Conservation (phyloP, 2,797 vertebrate genomes). For the Harpia harpyja region DNA sequence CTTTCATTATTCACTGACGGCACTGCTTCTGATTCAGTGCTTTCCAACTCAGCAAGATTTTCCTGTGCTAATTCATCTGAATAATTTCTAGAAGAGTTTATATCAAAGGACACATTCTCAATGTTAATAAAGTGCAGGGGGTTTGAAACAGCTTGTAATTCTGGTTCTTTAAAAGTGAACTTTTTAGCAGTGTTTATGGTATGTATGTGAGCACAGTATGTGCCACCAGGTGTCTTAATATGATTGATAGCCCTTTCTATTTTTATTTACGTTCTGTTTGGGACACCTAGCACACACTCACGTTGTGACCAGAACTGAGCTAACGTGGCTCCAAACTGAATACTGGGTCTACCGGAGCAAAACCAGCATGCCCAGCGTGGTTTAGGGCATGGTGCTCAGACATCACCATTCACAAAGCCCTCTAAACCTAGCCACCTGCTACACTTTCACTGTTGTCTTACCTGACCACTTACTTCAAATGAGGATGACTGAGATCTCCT, state of each 20-base stretch:
- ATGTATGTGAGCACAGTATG: neutral
- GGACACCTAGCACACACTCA: neutral
- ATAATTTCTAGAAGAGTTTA: slow-evolving; percentile 44
- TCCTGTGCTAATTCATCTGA: slow-evolving; percentile 57
- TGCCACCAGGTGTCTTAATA: neutral
- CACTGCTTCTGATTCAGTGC: neutral
- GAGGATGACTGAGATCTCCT: neutral
- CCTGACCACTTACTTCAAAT: neutral
- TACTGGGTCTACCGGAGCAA: neutral
- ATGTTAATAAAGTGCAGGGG: slow-evolving; percentile 27
- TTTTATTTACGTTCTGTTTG: neutral
- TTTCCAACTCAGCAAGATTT: slow-evolving; percentile 57
- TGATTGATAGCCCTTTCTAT: slow-evolving; percentile 8
- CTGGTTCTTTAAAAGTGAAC: neutral
- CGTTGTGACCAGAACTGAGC: neutral
- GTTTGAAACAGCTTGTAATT: neutral
- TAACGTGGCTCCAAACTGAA: neutral
- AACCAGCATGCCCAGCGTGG: rapidly evolving
- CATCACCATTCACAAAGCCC: neutral
- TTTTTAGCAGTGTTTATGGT: slow-evolving; percentile 16
- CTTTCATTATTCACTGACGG: slow-evolving; percentile 60
- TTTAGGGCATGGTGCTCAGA: neutral
- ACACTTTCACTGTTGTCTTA: neutral
- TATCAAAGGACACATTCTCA: slow-evolving; percentile 41
- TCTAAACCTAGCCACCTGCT: neutral